phyloP scores from a whole-genome alignment of 2,113 vertebrate genomes.

The Muntiacus reevesi region DNA sequence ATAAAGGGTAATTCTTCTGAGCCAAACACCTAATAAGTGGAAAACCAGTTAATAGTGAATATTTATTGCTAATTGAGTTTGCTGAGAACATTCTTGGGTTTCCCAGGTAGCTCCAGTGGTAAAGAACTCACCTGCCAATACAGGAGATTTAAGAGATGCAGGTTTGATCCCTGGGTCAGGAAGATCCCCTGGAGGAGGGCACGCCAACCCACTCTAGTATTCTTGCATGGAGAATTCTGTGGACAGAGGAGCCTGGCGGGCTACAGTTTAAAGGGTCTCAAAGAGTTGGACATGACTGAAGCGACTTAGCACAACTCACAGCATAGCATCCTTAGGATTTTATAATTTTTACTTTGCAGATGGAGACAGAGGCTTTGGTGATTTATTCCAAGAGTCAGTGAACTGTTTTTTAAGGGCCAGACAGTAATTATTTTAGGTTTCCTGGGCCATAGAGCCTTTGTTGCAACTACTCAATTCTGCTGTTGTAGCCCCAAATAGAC shows the following conservation, averaged over 20 bases:
- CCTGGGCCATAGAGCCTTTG: background rate
- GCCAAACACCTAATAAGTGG: background rate
- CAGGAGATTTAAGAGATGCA: background rate
- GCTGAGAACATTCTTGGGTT: background rate
- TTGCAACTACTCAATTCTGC: background rate
- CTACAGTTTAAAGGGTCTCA: background rate
- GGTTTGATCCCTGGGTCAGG: background rate
- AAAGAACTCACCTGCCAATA: background rate
- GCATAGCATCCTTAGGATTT: background rate
- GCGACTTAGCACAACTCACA: background rate
- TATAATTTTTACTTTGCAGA: background rate
- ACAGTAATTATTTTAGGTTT: background rate
- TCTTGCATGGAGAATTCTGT: background rate
- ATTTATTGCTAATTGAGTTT: background rate
- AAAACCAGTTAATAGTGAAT: background rate
- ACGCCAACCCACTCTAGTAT: background rate
- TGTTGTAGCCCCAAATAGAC: background rate
- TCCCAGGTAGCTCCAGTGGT: background rate
- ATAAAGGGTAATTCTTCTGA: background rate
- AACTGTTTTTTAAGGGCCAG: background rate
- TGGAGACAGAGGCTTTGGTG: background rate
- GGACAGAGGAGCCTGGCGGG: background rate
- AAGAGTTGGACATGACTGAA: background rate
- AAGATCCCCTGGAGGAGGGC: background rate
- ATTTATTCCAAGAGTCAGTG: background rate